Conservation (phyloP, 2,797 vertebrate species). For the Centroberyx gerrardi region DNA sequence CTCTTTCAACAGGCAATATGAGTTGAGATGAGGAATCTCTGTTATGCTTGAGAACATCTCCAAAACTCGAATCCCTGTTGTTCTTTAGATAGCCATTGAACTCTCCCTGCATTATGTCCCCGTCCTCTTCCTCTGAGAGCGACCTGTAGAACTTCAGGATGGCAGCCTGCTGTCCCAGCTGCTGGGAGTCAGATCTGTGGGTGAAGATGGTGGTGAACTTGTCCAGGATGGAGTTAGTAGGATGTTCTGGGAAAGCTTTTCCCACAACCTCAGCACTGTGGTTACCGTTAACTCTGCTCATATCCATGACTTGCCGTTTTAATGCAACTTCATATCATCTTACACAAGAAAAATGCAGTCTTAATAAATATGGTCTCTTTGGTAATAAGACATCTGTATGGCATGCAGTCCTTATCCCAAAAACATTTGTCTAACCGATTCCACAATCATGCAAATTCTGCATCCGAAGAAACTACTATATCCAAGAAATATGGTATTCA, state of each 20-base stretch:
- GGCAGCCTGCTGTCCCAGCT: conserved; percentile 76
- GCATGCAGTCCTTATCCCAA: conserved; percentile 47
- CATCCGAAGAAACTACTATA: conserved; percentile 4
- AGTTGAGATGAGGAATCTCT: conserved; percentile 19
- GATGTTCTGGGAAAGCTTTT: conserved; percentile 14
- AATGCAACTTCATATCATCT: conserved; percentile 10
- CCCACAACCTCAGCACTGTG: conserved; percentile 48
- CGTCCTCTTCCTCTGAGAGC: conserved; percentile 54
- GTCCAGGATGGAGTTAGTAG: conserved; percentile 63
- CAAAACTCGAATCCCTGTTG: conserved; percentile 31
- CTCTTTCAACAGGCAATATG: conserved; percentile 25
- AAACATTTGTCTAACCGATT: neutral
- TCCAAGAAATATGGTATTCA: conserved; percentile 20
- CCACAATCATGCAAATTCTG: conserved; percentile 44
- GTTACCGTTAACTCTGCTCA: conserved; percentile 44
- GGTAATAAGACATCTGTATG: neutral
- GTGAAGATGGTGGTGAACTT: conserved; percentile 82
- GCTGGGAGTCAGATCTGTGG: conserved; percentile 62
- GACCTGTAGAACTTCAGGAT: conserved; percentile 84
- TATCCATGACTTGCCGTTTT: conserved; percentile 69
- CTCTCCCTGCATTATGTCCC: conserved; percentile 37
- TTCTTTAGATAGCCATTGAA: conserved; percentile 23
- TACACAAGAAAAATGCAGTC: conserved; percentile 12
- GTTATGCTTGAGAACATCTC: conserved; percentile 14
- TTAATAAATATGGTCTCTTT: neutral